Evolutionary conservation across 1,140 invertebrate species (phyloP), one percentile per base, ranked within the genome.

Genomic region (Grapholita molesta): DNA sequence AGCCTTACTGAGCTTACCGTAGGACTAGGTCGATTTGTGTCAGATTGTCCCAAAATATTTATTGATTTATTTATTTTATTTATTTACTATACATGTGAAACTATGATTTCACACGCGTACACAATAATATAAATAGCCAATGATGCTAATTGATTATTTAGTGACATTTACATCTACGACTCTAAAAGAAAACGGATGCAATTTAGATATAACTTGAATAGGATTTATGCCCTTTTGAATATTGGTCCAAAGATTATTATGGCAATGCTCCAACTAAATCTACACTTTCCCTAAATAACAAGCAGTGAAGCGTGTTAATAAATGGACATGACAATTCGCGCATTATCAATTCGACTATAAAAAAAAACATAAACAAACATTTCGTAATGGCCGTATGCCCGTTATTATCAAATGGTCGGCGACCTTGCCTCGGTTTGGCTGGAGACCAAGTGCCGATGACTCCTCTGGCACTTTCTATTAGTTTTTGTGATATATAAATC

Each of bases 351-450:
- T n/a, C n/a, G n/a, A 38, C 35, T 48, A 33, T 53, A 86, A 88
- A 85, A 86, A 88, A 85, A 86, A 86, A 75, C 70, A 83, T 85
- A 86, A 89, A 88, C 86, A 87, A 88, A 85, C 80, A 57, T 77
- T 77, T 83, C 80, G 83, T 83, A 77, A 85, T 78, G 71, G 76
- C 70, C 75, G 70, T 69, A 74, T 74, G 80, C 67, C 79, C 55
- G 32, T 64, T 82, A 83, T 87, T 89, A 86, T 87, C 81, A 81
- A 84, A 82, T 75, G 72, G 77, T 67, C 70, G 71, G 68, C 73
- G 85, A 87, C 88, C 88, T 90, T 90, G 88, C 79, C 79, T 79
- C 82, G 74, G 74, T 78, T 88, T 87, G 85, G 78, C 82, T 75
- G 79, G 75, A 73, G 68, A 81, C 79, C 83, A 81, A 84, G 76